Evolutionary conservation across 1,140 invertebrate genomes (phyloP), one percentile per base, ranked within the genome.

Genomic region (Microplitis demolitor): DNA sequence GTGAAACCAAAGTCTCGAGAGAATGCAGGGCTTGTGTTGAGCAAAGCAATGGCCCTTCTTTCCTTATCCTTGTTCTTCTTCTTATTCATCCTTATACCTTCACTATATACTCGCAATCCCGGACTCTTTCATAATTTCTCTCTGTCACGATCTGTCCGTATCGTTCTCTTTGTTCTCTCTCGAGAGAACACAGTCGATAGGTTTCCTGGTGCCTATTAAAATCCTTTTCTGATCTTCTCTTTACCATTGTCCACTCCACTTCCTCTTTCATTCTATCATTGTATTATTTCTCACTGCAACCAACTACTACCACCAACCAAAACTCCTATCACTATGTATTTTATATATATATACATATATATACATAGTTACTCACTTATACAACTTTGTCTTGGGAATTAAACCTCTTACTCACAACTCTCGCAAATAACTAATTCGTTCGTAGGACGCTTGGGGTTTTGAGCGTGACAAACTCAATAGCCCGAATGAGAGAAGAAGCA

Each of bases 171-270:
- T 76, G 71, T 73, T 73, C 71, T 72, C 35, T 45, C 39, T 45
- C 39, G 39, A 45, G 24, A 71, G 53, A 66, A 66, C 9, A 39
- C 14, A 66, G 51, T 67, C 61, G 61, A 71, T 76, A 68, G 63
- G 66, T 64, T 76, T 76, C 74, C 74, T 76, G 74, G 71, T 76
- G 71, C 71, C 71, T 71, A 76, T 76, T 76, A 73, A 71, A 71
- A 67, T 56, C 50, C 45, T 66, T 72, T 62, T 14, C 51, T 35
- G 13, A 9, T 56, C 33, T 45, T 24, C 35, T 54, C 53, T 69
- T 63, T 58, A 61, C 1, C 39, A 50, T 8, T 62, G 39, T 45
- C 39, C 39, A n/a, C 60, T 50, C 24, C 24, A 51, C 14, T 67
- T 37, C 33, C 24, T 71, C 50, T 16, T 45, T 54, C 39, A 33